These are phyloP conservation scores for Tiphia femorata DNA, from an alignment of 2,888 invertebrate genomes.

Conservation along the genomic window DNA sequence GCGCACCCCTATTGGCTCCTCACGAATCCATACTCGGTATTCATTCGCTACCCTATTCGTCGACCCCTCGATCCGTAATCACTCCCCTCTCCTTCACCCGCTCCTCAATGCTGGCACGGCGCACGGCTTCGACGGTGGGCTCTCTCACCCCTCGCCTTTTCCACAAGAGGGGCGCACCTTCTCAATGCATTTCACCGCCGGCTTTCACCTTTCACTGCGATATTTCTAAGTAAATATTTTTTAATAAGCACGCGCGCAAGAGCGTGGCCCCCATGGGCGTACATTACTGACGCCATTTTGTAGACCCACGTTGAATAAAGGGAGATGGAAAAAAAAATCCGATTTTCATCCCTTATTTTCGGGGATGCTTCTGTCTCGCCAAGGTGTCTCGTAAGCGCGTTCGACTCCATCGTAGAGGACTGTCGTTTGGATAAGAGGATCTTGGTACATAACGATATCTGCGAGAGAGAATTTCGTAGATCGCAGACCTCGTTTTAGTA, in stretches of 20 bases:
- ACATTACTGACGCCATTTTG: too few species aligned
- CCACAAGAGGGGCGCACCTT: slow-evolving; percentile 21
- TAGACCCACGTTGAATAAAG: too few species aligned
- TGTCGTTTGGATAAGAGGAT: too few species aligned
- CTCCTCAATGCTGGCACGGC: neutral
- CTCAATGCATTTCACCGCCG: slow-evolving; percentile 51
- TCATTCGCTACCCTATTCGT: slow-evolving; percentile 56
- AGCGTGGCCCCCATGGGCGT: too few species aligned
- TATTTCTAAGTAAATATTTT: slow-evolving; percentile 47
- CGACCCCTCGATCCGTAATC: slow-evolving; percentile 33
- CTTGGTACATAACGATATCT: too few species aligned
- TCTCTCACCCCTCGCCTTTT: slow-evolving; percentile 2
- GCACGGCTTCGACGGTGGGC: neutral
- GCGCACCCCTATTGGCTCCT: slow-evolving; percentile 53
- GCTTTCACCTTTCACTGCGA: slow-evolving; percentile 44
- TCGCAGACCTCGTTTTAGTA: too few species aligned
- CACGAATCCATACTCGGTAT: slow-evolving; percentile 56
- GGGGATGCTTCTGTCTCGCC: too few species aligned
- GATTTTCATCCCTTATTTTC: too few species aligned
- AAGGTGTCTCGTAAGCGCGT: too few species aligned
- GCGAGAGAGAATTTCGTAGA: too few species aligned
- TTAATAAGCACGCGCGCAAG: slow-evolving; percentile 31
- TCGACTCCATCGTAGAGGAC: too few species aligned
- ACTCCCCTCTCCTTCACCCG: slow-evolving; percentile 12
- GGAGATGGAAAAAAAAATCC: too few species aligned